phyloP scores from a whole-genome alignment of 2,113 vertebrate species.

The Centropus bengalensis region DNA sequence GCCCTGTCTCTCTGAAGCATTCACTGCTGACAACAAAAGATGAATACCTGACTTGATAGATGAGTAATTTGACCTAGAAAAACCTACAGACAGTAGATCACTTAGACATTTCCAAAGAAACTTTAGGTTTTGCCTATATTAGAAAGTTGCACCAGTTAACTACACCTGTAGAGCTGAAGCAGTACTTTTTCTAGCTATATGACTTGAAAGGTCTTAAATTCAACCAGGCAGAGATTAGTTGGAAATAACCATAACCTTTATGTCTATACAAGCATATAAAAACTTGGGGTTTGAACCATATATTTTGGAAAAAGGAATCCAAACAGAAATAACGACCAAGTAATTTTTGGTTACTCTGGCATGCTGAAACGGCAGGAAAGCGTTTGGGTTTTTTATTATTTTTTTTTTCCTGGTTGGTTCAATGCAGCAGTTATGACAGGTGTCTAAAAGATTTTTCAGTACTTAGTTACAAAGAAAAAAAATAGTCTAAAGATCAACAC shows the following conservation, averaged over 20 bases:
- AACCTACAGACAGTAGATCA: slow-evolving; percentile 39
- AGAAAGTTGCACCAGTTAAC: slow-evolving; percentile 31
- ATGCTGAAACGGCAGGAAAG: not conserved
- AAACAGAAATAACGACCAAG: not conserved
- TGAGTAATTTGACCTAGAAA: slow-evolving; percentile 43
- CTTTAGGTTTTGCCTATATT: not conserved
- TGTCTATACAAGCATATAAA: not conserved
- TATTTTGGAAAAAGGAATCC: not conserved
- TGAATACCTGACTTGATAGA: slow-evolving; percentile 66
- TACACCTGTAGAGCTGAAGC: not conserved
- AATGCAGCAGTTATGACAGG: not conserved
- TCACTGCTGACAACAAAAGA: slow-evolving; percentile 61
- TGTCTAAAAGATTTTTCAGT: not conserved
- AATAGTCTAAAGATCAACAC: not conserved
- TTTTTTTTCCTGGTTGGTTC: not conserved
- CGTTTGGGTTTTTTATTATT: too few relatives aligned
- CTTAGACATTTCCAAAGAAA: slow-evolving; percentile 29
- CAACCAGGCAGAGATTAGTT: slow-evolving; percentile 13
- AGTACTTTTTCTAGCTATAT: not conserved
- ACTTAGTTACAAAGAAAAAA: not conserved
- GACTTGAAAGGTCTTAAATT: slow-evolving; percentile 26
- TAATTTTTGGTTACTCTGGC: not conserved
- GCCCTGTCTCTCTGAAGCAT: slow-evolving; percentile 30
- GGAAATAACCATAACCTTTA: slow-evolving; percentile 13
- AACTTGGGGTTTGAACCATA: not conserved